Base-by-base conservation (phyloP, 2,113 vertebrate species). In the Pseudorectes ferrugineus region DNA sequence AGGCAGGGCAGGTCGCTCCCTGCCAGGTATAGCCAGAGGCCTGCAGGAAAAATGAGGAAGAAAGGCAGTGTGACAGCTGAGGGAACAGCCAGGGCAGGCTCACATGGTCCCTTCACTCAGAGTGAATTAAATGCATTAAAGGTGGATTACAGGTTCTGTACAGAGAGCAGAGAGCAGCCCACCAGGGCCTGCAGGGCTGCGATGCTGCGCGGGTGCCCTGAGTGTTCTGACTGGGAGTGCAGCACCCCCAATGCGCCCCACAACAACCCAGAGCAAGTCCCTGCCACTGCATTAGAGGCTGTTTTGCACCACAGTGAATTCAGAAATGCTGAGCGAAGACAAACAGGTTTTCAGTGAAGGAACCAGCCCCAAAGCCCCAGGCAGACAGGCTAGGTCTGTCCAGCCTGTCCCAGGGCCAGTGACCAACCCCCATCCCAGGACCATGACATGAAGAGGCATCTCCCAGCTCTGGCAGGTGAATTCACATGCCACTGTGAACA, bases 21-120 rank as follows among this genome's bases (percentile, higher is more conserved):
- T 42, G 98, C 97, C 94, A 99, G 98, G 98, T 99, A 99, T 93
- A 99, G 98, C 99, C 99, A 99, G 93, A 99, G 98, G 95, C 99
- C 99, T 99, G 98, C 85, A 74, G 93, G 94, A 88, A 92, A 93
- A 96, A 58, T 22, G 28, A 77, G 76, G 65, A 46, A 49, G 52
- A 90, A 65, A 96, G 96, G 79, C 93, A 85, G 96, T 0, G 2
- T 73, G 95, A 51, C 71, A 95, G 90, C 94, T 68, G 11, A 55
- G 54, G 80, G 86, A 91, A 65, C 13, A 13, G 92, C 80, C 42
- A 2, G 68, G 36, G 93, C 10, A 46, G 74, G 68, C 67, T 54
- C 83, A 55, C n/a, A 58, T 4, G 19, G 29, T 31, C 9, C 10
- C 58, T 31, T 71, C 24, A 16, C 83, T 87, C n/a, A 17, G 48